Evolutionary conservation across 1,140 invertebrate species (phyloP).

Genomic region (Manduca sexta): DNA sequence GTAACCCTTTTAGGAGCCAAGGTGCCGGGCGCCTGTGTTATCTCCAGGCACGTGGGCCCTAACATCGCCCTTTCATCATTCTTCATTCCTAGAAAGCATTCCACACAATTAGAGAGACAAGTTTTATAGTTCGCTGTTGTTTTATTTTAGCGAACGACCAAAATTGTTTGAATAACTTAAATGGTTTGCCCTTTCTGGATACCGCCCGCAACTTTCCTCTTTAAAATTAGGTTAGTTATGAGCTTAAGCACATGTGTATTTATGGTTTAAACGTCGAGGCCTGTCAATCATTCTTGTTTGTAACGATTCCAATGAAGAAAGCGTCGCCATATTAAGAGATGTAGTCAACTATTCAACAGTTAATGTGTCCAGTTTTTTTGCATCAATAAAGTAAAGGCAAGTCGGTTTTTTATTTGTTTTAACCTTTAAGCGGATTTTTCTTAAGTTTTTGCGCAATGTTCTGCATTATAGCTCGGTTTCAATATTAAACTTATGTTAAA

Average conservation of each 20-base stretch:
- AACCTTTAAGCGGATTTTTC: too few species aligned
- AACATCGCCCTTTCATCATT: conserved; percentile 29
- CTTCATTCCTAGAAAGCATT: conserved; percentile 45
- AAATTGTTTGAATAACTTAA: neutral
- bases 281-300: conserved; percentile 59
- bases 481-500: too few species aligned
- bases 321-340: conserved; percentile 43
- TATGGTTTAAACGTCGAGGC: conserved; percentile 36
- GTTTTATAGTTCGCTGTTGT: too few species aligned
- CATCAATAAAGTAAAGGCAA: conserved; percentile 7
- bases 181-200: neutral
- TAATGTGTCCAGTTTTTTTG: conserved; percentile 17
- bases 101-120: conserved; percentile 7
- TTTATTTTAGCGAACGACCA: too few species aligned
- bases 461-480: too few species aligned
- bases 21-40: conserved; percentile 54
- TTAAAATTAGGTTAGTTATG: conserved; percentile 23
- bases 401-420: too few species aligned
- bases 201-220: neutral
- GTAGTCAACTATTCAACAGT: conserved; percentile 9
- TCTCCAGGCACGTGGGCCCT: conserved; percentile 49
- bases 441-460: too few species aligned
- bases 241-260: conserved; percentile 30
- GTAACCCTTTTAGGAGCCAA: conserved; percentile 7
- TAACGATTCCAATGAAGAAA: conserved; percentile 43